A percentile compares a stretch with the other conserved stretches of the same genome.
Conservation (phyloP, 1,140 invertebrate species). For the Drosophila mauritiana region DNA sequence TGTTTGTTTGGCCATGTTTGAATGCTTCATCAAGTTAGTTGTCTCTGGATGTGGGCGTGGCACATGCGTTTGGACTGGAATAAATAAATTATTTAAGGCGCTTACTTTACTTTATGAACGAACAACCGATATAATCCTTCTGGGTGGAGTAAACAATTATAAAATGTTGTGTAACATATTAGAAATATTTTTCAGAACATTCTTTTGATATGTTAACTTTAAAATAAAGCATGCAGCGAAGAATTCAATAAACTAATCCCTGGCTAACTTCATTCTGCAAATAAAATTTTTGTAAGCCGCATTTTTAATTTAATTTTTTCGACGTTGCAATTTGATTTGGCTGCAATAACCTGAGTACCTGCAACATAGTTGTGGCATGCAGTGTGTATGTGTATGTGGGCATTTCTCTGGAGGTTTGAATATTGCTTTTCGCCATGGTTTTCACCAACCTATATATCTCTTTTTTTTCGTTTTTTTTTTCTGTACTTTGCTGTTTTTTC, state of each 20-base stretch:
- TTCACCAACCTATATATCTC: constrained; percentile 32
- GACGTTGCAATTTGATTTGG: constrained; percentile 7
- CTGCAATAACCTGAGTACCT: constrained; percentile 47
- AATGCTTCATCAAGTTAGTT: constrained; percentile 74
- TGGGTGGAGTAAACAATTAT: too few relatives aligned
- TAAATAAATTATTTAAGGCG: constrained; percentile 44
- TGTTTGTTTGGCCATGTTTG: constrained; percentile 36
- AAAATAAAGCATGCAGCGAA: too few relatives aligned
- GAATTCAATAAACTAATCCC: too few relatives aligned
- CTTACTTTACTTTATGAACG: constrained; percentile 1
- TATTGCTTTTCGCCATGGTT: constrained; percentile 33
- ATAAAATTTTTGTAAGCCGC: too few relatives aligned
- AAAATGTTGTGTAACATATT: too few relatives aligned
- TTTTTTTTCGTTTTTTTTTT: constrained; percentile 3
- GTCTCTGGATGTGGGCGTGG: constrained; percentile 35
- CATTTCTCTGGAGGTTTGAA: constrained; percentile 12
- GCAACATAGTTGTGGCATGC: constrained; percentile 68
- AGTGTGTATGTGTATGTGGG: constrained; percentile 6
- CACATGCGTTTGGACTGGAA: constrained; percentile 12
- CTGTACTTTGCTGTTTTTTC: not conserved
- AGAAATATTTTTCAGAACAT: too few relatives aligned
- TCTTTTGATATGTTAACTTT: too few relatives aligned
- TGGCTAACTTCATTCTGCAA: too few relatives aligned
- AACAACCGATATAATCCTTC: too few relatives aligned
- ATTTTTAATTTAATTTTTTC: not conserved